A percentile compares a stretch with the other conserved stretches of the same genome.
phyloP scores from a whole-genome alignment of 2,113 vertebrate genomes.

The Ellobius talpinus region DNA sequence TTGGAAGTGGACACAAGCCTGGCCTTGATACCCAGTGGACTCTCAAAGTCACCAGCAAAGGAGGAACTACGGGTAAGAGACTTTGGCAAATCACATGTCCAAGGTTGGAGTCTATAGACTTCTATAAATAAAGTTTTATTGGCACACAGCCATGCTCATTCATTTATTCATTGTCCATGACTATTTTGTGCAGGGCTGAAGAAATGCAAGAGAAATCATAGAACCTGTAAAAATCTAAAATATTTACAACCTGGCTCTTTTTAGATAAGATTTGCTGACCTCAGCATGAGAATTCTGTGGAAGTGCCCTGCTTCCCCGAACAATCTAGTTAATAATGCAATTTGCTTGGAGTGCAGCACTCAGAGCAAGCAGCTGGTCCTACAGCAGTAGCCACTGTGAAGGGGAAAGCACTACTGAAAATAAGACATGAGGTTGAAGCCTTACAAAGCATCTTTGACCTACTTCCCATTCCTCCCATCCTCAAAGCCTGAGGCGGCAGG shows the following conservation, averaged over 20 bases:
- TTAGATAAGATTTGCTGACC: slow-evolving; percentile 61
- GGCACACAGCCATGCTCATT: neutral
- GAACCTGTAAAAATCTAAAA: slow-evolving; percentile 59
- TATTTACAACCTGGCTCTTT: slow-evolving; percentile 57
- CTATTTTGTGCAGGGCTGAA: neutral
- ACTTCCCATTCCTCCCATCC: neutral
- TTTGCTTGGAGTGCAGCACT: neutral
- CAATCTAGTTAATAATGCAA: slow-evolving; percentile 70
- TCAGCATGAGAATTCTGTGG: neutral
- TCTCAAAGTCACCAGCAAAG: neutral
- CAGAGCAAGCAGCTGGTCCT: neutral
- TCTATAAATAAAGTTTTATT: slow-evolving; percentile 68
- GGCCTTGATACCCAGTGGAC: neutral
- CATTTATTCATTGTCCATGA: neutral
- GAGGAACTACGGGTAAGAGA: neutral
- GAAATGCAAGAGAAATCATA: neutral
- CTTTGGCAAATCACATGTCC: neutral
- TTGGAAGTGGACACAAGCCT: accelerated
- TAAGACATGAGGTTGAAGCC: neutral
- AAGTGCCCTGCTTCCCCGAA: neutral
- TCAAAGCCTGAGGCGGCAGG: neutral
- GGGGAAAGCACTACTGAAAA: neutral
- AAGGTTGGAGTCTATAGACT: neutral
- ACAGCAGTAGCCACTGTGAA: neutral
- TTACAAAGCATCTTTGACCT: neutral